Base-by-base conservation (phyloP, 2,797 vertebrate species). In the Martes flavigula region DNA sequence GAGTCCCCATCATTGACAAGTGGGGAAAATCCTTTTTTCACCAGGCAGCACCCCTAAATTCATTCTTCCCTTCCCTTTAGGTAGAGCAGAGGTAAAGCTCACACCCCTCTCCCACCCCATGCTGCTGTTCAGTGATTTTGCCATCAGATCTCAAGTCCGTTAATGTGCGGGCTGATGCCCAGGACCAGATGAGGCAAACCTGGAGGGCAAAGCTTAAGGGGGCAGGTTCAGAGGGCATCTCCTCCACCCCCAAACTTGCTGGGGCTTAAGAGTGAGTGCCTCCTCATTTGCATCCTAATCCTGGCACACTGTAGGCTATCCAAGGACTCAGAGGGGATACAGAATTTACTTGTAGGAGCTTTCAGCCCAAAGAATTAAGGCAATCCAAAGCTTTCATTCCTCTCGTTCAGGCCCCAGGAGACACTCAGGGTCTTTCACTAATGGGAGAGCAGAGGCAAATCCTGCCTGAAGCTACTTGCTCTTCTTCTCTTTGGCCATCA, bases 81-180 rank as follows among this genome's bases (percentile, higher is more conserved):
- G 3, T 48, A 48, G 15, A 68, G 14, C 17, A 87, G 46, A 85
- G 32, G 40, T 9, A 40, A 79, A 48, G 64, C 54, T 54, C 27
- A 27, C 25, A 23, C 23, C 12, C 21, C 5, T 38, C 15, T 1
- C 1, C 8, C 8, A 48, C 15, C 17, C 27, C 9, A 2, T 38
- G 72, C 27, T 83, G 58, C 60, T 46, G 30, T 56, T 85, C 27
- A 27, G 73, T 20, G 15, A 9, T 62, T 91, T 62, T 79, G 23
- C 78, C 72, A 18, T 88, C 23, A 78, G 35, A 91, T 87, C 35
- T 90, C 62, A 78, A 48, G 43, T 48, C 54, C 27, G n/a, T 56
- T 66, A 51, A 58, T 10, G 15, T 56, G 35, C 51, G 64, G 58
- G 12, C 40, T 81, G 73, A 86, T 48, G 58, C 51, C 10, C 7